Evolutionary conservation across 2,113 vertebrate species (phyloP).

Genomic region (Carollia perspicillata): DNA sequence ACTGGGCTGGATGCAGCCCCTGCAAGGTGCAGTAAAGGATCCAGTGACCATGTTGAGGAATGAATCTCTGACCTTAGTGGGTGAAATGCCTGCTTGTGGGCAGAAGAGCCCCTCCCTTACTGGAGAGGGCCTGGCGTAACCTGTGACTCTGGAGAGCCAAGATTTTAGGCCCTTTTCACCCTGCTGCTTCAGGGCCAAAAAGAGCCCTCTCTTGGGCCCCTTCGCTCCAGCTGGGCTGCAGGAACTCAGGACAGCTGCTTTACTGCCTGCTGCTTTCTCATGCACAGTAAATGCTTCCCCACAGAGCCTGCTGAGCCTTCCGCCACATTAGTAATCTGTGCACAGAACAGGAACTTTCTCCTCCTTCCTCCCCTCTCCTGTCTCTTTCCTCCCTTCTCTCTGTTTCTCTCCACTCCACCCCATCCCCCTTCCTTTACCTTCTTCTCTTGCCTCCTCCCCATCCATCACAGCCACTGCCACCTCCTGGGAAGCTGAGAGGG

Average conservation of each 20-base stretch:
- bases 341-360: slow-evolving; percentile 39
- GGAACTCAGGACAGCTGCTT: slow-evolving; percentile 30
- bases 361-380: neutral
- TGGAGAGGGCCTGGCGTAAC: neutral
- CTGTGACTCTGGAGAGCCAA: neutral
- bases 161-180: neutral
- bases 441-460: neutral
- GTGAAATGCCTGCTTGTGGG: neutral
- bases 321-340: slow-evolving; percentile 63
- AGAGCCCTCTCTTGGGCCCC: neutral
- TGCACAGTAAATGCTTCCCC: slow-evolving; percentile 34
- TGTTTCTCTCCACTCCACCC: accelerated
- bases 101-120: neutral
- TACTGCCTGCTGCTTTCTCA: slow-evolving; percentile 45
- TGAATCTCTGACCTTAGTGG: neutral
- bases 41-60: neutral
- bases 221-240: neutral
- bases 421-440: neutral
- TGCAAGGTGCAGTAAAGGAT: neutral
- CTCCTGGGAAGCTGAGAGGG: slow-evolving; percentile 5
- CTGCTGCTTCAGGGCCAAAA: neutral
- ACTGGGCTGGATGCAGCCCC: neutral
- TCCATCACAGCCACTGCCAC: neutral
- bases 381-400: neutral
- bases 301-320: neutral